Conservation (phyloP, 2,797 vertebrate genomes). For the Falco naumanni region DNA sequence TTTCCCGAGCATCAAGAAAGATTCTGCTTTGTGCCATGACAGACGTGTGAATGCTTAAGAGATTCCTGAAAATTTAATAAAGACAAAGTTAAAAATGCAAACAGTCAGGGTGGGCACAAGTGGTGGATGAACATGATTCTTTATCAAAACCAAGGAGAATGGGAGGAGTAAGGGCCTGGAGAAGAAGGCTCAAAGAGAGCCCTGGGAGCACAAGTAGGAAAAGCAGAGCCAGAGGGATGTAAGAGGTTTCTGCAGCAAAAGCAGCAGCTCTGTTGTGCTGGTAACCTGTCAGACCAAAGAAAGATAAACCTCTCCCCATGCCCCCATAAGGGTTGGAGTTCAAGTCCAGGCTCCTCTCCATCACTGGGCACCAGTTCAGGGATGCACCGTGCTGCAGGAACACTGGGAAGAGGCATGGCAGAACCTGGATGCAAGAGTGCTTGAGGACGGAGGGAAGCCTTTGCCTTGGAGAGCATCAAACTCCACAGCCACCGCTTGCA, state of each 20-base stretch:
- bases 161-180: not conserved
- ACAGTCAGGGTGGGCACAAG: not conserved
- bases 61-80: constrained; percentile 54
- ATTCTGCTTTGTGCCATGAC: not conserved
- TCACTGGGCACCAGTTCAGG: not conserved
- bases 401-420: not conserved
- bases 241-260: not conserved
- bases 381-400: not conserved
- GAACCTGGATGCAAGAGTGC: not conserved
- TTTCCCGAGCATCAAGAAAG: not conserved
- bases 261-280: not conserved
- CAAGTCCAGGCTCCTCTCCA: not conserved
- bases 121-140: not conserved
- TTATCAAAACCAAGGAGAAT: not conserved
- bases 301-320: not conserved
- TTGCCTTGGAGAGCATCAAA: not conserved
- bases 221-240: not conserved
- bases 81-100: constrained; percentile 54
- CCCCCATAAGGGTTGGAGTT: rapidly evolving
- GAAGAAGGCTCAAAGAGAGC: not conserved
- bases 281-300: not conserved
- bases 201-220: not conserved
- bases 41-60: constrained; percentile 29
- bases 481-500: not conserved
- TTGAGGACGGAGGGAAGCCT: not conserved